Evolutionary conservation across 1,140 invertebrate species (phyloP).

Genomic region (Calycopis cecrops): DNA sequence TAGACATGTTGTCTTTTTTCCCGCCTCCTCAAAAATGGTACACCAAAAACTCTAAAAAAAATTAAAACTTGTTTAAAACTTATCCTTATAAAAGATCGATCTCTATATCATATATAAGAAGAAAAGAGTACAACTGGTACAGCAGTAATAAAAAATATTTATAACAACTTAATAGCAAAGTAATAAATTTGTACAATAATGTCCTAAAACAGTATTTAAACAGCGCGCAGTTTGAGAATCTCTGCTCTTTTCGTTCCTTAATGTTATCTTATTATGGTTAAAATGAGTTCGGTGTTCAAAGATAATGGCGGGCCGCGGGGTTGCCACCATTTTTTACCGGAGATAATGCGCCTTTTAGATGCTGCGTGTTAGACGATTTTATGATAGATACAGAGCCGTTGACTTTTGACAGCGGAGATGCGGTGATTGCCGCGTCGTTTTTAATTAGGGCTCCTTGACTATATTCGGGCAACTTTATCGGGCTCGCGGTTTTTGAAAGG

Average conservation of each 20-base stretch:
- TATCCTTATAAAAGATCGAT: too few species aligned
- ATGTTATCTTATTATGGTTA: conserved; percentile 75
- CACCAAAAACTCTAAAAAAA: too few species aligned
- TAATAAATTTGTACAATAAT: too few species aligned
- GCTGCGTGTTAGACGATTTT: conserved; percentile 59
- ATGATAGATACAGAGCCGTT: conserved; percentile 33
- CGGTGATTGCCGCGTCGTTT: conserved; percentile 10
- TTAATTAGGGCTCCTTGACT: neutral
- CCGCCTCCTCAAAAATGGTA: too few species aligned
- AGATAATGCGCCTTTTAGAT: conserved; percentile 63
- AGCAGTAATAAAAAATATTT: neutral
- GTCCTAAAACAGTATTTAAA: too few species aligned
- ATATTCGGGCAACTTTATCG: too few species aligned
- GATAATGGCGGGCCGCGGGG: conserved; percentile 60
- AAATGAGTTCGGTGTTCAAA: conserved; percentile 73
- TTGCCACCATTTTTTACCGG: conserved; percentile 56
- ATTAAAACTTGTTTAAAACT: too few species aligned
- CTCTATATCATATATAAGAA: too few species aligned
- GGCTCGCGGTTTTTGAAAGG: too few species aligned
- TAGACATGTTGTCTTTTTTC: too few species aligned
- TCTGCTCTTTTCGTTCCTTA: conserved; percentile 49
- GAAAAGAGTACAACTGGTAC: too few species aligned
- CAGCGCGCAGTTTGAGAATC: conserved; percentile 36
- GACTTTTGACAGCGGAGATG: conserved; percentile 29
- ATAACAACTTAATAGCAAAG: too few species aligned